Percentiles rank a stretch among this genome's conserved stretches.
Conservation (phyloP, 1,140 invertebrate genomes). For the Anoplophora glabripennis region DNA sequence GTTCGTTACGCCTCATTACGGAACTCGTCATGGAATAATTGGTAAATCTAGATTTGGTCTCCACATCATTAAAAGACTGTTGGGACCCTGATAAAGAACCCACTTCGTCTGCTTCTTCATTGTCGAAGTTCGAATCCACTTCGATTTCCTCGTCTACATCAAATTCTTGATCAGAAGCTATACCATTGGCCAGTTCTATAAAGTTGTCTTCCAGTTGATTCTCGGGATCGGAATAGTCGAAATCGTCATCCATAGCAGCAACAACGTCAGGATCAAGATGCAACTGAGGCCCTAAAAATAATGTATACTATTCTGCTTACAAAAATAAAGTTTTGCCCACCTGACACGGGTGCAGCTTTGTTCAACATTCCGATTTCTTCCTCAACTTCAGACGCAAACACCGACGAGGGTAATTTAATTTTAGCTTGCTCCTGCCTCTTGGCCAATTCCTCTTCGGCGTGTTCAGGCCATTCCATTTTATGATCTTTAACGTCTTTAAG, state of each 20-base stretch:
- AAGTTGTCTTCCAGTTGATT: conserved; percentile 91
- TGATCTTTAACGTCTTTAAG: conserved; percentile 65
- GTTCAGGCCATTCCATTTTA: conserved; percentile 46
- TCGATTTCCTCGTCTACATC: conserved; percentile 47
- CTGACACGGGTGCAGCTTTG: conserved; percentile 75
- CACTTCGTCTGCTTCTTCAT: conserved; percentile 57
- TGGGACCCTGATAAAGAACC: conserved; percentile 54
- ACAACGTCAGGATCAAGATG: conserved; percentile 92
- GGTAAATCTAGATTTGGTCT: conserved; percentile 86
- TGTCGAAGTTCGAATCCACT: conserved; percentile 44
- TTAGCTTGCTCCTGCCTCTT: conserved; percentile 46
- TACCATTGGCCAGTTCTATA: conserved; percentile 73
- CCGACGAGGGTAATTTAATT: conserved; percentile 79
- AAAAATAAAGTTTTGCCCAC: conserved; percentile 45
- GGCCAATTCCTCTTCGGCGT: conserved; percentile 45
- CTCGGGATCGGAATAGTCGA: conserved; percentile 77
- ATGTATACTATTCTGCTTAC: conserved; percentile 1
- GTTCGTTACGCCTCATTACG: conserved; percentile 82
- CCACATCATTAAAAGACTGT: conserved; percentile 62
- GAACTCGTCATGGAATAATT: conserved; percentile 94
- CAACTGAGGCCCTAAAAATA: conserved; percentile 64
- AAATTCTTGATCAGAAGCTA: conserved; percentile 46
- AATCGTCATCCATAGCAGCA: conserved; percentile 90
- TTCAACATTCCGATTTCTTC: conserved; percentile 87
- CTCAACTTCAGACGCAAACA: conserved; percentile 86